A percentile compares a stretch with the other conserved stretches of the same genome.
Conservation (phyloP, 2,888 invertebrate genomes). For the Caenorhabditis sulstoni region DNA sequence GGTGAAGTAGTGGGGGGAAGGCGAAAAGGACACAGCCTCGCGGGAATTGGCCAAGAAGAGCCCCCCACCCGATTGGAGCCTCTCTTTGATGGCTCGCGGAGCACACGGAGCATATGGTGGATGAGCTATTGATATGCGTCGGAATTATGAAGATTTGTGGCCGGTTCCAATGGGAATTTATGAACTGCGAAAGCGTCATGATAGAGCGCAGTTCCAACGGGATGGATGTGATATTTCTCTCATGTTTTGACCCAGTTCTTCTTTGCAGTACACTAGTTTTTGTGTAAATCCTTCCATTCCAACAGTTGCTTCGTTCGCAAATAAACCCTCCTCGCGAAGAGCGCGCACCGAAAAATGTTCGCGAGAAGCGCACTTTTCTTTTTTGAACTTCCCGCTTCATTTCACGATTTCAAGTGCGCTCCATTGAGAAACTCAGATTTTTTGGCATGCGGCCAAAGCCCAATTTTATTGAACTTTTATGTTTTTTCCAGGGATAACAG, state of each 20-base stretch:
- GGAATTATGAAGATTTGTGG: constrained; percentile 51
- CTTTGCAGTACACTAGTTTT: constrained; percentile 13
- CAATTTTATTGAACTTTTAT: constrained; percentile 2
- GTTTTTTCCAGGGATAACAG: neutral
- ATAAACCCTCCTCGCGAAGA: neutral
- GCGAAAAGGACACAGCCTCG: constrained; percentile 46
- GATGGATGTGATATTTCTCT: neutral
- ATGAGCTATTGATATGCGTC: constrained; percentile 35
- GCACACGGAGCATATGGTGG: constrained; percentile 38
- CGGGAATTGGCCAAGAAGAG: constrained; percentile 13
- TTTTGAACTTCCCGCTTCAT: too few relatives aligned
- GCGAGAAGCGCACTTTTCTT: too few relatives aligned
- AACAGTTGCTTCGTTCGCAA: constrained; percentile 20
- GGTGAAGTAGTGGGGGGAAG: constrained; percentile 31
- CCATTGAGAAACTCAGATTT: too few relatives aligned
- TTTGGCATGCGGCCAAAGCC: neutral
- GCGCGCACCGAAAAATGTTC: too few relatives aligned
- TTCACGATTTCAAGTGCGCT: too few relatives aligned
- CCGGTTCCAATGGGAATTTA: constrained; percentile 2
- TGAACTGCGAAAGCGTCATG: neutral
- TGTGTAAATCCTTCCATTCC: constrained; percentile 12
- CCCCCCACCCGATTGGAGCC: neutral
- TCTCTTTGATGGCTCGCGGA: constrained; percentile 9
- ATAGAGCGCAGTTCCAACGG: neutral
- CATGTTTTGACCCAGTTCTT: constrained; percentile 3